Evolutionary conservation across 2,797 vertebrate genomes (phyloP).

Genomic region (Phyllotis vaccarum): DNA sequence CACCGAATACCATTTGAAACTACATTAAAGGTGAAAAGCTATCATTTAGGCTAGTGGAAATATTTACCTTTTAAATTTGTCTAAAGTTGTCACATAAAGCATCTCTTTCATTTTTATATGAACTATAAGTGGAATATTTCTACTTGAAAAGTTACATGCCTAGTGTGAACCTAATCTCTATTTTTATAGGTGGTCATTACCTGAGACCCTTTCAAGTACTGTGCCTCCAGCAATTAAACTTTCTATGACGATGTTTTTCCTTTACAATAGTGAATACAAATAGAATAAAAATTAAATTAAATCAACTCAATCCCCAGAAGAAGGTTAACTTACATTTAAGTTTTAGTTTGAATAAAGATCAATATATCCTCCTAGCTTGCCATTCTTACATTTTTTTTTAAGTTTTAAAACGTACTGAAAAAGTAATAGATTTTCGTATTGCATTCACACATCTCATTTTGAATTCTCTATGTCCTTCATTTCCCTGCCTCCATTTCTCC

Average conservation of each 20-base stretch:
- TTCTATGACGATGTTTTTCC: conserved; percentile 30
- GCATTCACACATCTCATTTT: not conserved
- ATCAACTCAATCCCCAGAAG: not conserved
- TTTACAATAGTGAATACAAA: conserved; percentile 49
- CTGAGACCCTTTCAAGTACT: conserved; percentile 32
- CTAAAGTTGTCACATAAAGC: conserved; percentile 55
- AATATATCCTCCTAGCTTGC: not conserved
- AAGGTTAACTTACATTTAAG: not conserved
- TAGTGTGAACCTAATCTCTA: conserved; percentile 55
- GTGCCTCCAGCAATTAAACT: not conserved
- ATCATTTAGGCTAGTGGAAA: conserved; percentile 55
- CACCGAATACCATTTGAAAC: conserved; percentile 35
- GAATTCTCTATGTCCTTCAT: not conserved
- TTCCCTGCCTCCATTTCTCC: not conserved
- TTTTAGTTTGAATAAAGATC: conserved; percentile 29
- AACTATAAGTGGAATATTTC: conserved; percentile 71
- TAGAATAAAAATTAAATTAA: conserved; percentile 23
- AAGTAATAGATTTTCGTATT: not conserved
- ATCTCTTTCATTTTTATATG: conserved; percentile 19
- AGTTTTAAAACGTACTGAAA: not conserved
- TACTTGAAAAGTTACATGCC: conserved; percentile 52
- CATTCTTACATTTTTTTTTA: not conserved
- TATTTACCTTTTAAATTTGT: conserved; percentile 60
- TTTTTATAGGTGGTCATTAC: conserved; percentile 53
- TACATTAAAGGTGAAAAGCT: conserved; percentile 45